Evolutionary conservation across 2,113 vertebrate genomes (phyloP), one percentile per base, ranked within the genome.

Genomic region (Epinephelus fuscoguttatus): DNA sequence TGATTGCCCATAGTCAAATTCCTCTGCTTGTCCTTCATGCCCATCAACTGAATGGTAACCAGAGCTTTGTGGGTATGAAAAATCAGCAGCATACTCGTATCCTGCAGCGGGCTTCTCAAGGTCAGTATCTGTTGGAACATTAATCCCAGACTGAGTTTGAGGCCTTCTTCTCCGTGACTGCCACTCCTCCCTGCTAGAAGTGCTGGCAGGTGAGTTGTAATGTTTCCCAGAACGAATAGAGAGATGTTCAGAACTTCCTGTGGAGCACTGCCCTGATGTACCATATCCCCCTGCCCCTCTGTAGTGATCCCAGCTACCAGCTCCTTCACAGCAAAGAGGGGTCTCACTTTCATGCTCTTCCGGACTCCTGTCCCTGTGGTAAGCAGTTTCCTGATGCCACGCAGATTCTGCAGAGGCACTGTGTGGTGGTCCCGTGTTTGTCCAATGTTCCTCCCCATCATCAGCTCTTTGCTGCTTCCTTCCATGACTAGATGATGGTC

Each of bases 191-290:
- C 80, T 87, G 60, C 93, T 91, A 33, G 92, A 88, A 19, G 87
- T 85, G 73, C 91, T 93, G 56, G 90, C 79, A 1, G 91, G 91
- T 61, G 94, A 94, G 74, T 92, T 94, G 82, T 94, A 92, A 85
- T 93, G 93, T 56, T 89, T 89, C 52, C 73, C 59, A 55, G 92
- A 90, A 10, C 57, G 74, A 71, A 71, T 23, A 13, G 90, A 87
- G 25, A 81, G 60, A 61, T 84, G 85, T 50, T 94, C 90, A 27
- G 91, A 91, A 55, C 88, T 92, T 11, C 17, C 83, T 21, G 77
- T 76, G n/a, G 89, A 87, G 19, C 81, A 78, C 33, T 89, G 81
- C 6, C 84, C 72, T 1, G 67, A 62, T 25, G 84, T 47, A 37
- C 63, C 23, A 61, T 84, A 84, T 23, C 78, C 80, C 14, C 56